A percentile compares a stretch with the other conserved stretches of the same genome.
Conservation (phyloP, 2,113 vertebrate species). For the Nibea coibor region DNA sequence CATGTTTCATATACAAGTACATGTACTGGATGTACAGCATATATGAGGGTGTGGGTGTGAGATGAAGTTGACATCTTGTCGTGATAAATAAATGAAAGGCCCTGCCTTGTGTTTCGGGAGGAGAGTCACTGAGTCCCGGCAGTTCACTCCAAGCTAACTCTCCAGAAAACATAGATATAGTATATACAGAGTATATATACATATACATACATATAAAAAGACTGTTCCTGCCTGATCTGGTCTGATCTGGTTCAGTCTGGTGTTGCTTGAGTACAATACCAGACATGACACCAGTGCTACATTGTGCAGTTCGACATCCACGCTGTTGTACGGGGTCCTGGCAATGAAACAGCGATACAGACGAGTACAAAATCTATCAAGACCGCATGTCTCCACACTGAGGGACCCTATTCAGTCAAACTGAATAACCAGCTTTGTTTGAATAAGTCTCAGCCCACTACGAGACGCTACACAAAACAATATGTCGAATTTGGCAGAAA, state of each 20-base stretch:
- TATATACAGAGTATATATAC: slow-evolving; percentile 51
- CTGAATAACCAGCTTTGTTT: slow-evolving; percentile 14
- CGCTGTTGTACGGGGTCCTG: background rate
- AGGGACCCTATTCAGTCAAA: slow-evolving; percentile 68
- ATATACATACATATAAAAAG: slow-evolving; percentile 45
- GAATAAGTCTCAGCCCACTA: slow-evolving; percentile 27
- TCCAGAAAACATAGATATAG: slow-evolving; percentile 22
- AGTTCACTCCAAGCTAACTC: slow-evolving; percentile 47
- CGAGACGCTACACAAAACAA: slow-evolving; percentile 53
- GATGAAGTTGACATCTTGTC: slow-evolving; percentile 58
- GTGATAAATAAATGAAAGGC: slow-evolving; percentile 76
- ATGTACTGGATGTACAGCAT: slow-evolving; percentile 53
- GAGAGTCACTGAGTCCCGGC: slow-evolving; percentile 52
- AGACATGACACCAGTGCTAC: slow-evolving; percentile 68
- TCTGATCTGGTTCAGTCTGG: slow-evolving; percentile 35
- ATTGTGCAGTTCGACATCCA: slow-evolving; percentile 67
- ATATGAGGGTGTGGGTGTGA: slow-evolving; percentile 53
- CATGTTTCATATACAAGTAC: slow-evolving; percentile 73
- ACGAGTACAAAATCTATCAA: slow-evolving; percentile 34
- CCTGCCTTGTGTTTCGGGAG: slow-evolving; percentile 61
- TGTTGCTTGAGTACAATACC: slow-evolving; percentile 22
- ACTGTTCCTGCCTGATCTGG: slow-evolving; percentile 45
- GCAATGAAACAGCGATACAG: slow-evolving; percentile 17
- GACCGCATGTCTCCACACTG: slow-evolving; percentile 9
- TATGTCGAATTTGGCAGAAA: slow-evolving; percentile 48